Evolutionary conservation across 2,888 invertebrate genomes (phyloP), one percentile per base, ranked within the genome.

Genomic region (Eretmocerus hayati): DNA sequence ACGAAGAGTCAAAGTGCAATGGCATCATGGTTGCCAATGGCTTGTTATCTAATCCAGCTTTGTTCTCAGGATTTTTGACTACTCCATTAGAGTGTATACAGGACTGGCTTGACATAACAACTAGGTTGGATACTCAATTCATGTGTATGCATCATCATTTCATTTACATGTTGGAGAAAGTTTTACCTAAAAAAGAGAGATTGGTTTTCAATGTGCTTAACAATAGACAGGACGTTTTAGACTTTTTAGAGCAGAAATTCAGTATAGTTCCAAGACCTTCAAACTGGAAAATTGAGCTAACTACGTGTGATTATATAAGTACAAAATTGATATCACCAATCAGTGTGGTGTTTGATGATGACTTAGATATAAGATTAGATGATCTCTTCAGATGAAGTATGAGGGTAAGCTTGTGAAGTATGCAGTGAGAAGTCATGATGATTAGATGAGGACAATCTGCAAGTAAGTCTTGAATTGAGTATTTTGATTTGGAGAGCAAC

Each of bases 21-120:
- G 96, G 85, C 45, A 80, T 96, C 0, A 99, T 99, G 97, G 83
- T 84, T 49, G 97, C 97, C 0, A 82, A 90, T 66, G 92, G 90
- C 1, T 75, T 99, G 18, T 76, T 99, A 30, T 79, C 84, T 37
- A 99, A 99, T 75, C 97, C 97, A 23, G 86, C 88, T 0, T 68
- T 99, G 57, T 99, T 88, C 70, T 79, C 83, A 57, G 92, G 91
- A 2, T 72, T 74, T 49, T 67, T 74, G 3, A 69, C 64, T 41
- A 93, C 94, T 8, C 85, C 93, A 0, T 45, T 80, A 0, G 75
- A 78, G 40, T 94, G 93, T 73, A 73, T 96, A 2, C 81, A 83
- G 69, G 78, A 87, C 46, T 96, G 94, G 94, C 69, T 88, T 56
- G 74, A 83, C 57, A 79, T 87, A 54, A 83, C 83, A 50, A 74